These are phyloP conservation scores for Ricordea florida DNA, from an alignment of 92 coral and sea anemone genomes.

Conservation along the genomic window DNA sequence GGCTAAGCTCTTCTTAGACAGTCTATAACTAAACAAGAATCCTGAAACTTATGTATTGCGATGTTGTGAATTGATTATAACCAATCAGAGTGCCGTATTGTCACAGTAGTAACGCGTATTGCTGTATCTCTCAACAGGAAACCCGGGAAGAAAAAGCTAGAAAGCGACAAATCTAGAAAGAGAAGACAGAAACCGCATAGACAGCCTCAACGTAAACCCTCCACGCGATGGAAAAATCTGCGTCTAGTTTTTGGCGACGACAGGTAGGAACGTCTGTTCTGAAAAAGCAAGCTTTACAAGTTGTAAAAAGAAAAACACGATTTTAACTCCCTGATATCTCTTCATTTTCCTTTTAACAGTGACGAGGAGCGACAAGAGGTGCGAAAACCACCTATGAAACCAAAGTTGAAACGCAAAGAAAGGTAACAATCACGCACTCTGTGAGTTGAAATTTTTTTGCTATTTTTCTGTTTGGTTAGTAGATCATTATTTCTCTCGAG, in stretches of 20 bases:
- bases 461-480: background rate
- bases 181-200: constrained; percentile 32
- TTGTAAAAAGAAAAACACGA: background rate
- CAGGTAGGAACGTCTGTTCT: constrained; percentile 30
- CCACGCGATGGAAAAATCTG: constrained; percentile 82
- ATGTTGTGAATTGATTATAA: no score
- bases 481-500: background rate
- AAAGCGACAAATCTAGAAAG: constrained; percentile 6
- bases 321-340: no score
- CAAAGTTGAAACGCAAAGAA: constrained; percentile 29
- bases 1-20: no score
- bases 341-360: background rate
- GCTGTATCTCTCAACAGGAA: no score
- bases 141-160: constrained; percentile 21
- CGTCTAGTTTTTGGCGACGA: constrained; percentile 73
- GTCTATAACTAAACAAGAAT: no score
- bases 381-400: constrained; percentile 8
- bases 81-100: no score
- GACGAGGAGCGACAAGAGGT: constrained; percentile 30
- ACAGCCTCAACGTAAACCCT: constrained; percentile 50
- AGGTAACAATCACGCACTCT: constrained; percentile 4
- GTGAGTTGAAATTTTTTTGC: background rate
- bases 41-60: no score
- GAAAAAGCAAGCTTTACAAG: background rate
- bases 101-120: no score